Evolutionary conservation across 37 sponge, comb jelly and placozoan species (phyloP).

Genomic region (Amphimedon queenslandica): DNA sequence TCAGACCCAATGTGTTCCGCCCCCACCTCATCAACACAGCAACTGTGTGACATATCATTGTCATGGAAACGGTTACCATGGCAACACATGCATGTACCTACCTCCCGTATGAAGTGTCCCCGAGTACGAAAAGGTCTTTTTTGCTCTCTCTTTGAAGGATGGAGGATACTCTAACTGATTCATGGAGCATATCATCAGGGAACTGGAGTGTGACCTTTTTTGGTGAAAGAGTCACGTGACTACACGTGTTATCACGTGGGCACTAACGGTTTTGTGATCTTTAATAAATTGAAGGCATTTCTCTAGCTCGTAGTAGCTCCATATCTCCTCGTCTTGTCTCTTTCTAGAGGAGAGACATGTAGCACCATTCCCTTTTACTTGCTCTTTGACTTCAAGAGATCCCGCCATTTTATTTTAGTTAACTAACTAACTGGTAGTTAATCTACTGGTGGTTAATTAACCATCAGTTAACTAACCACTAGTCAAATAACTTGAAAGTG

Average conservation of each 20-base stretch:
- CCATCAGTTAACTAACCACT: too few relatives aligned
- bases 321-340: not conserved
- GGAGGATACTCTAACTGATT: constrained; percentile 49
- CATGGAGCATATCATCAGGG: constrained; percentile 72
- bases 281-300: constrained; percentile 34
- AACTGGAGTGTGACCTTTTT: constrained; percentile 89
- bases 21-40: constrained; percentile 95
- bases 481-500: too few relatives aligned
- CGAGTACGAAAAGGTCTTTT: constrained; percentile 45
- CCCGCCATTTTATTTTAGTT: too few relatives aligned
- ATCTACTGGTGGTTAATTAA: too few relatives aligned
- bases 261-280: constrained; percentile 26
- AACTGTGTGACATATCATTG: constrained; percentile 35
- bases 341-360: too few relatives aligned
- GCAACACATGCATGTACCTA: not conserved
- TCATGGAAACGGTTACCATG: not conserved
- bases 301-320: constrained; percentile 59
- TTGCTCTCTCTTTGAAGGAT: constrained; percentile 6
- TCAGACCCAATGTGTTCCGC: constrained; percentile 75
- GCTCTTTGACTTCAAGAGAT: too few relatives aligned
- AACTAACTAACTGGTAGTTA: too few relatives aligned
- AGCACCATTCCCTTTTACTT: too few relatives aligned
- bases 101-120: constrained; percentile 88
- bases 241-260: not conserved
- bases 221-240: not conserved